Base-by-base conservation (phyloP, 2,113 vertebrate species). In the Gymnarchus niloticus region DNA sequence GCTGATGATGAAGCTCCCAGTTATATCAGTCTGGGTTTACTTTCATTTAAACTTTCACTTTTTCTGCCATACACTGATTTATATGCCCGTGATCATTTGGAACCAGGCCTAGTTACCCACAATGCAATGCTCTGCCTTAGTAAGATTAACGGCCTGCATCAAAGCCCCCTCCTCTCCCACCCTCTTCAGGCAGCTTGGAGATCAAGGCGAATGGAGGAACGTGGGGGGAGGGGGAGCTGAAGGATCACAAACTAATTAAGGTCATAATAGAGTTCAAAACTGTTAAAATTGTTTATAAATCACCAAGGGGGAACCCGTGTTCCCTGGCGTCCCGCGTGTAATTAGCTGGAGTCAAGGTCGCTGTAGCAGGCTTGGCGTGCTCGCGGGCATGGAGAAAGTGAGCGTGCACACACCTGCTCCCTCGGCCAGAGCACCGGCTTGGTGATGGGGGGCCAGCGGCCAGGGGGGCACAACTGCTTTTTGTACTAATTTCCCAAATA, bases 301-400 rank as follows among this genome's bases (percentile, higher is more conserved):
- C 21, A 88, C 9, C 85, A 33, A 84, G 56, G 4, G 8, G 0
- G 80, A 65, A 81, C 78, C 2, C 3, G 10, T 87, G 59, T 48
- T 76, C 84, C 57, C 86, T 69, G 7, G 1, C 48, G 37, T 85
- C 88, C 83, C 69, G 59, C 28, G 8, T 86, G 10, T 85, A 28
- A 89, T 89, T 89, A 14, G 85, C 3, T 44, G 81, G 14, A 41
- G 87, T 88, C 84, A 88, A 84, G 14, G 57, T 89, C 56, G 88
- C 77, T 51, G 56, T 57, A 78, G 21, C 76, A 85, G 86, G 44
- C 9, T 23, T 19, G 81, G 56, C 88, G 61, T 23, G 0, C 25
- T 65, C 85, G 28, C 85, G 86, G 52, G 65, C 87, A 6, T 48
- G 21, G 65, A 83, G 44, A 37, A 21, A 48, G 25, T 6, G 48